Conservation (phyloP, 2,113 vertebrate species). For the Anolis carolinensis region DNA sequence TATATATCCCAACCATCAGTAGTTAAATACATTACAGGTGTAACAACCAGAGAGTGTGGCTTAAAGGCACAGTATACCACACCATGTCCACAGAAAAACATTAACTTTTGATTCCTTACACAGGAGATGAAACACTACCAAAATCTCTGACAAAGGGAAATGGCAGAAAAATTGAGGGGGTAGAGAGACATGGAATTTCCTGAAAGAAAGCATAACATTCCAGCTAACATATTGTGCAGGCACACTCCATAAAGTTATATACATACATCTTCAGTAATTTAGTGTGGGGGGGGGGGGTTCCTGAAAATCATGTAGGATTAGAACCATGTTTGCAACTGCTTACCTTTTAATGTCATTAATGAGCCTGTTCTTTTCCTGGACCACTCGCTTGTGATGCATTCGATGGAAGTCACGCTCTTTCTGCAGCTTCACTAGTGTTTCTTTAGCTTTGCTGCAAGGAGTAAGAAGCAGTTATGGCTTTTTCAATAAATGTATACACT, state of each 20-base stretch:
- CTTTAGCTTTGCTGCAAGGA: slow-evolving; percentile 72
- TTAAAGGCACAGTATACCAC: too few species aligned
- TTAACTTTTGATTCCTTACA: too few species aligned
- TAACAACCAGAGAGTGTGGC: too few species aligned
- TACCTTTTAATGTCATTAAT: slow-evolving; percentile 83
- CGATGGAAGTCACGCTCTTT: slow-evolving; percentile 85
- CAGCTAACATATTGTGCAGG: neutral
- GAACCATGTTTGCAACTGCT: neutral
- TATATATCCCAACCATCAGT: too few species aligned
- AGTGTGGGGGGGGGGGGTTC: too few species aligned
- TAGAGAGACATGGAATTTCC: neutral
- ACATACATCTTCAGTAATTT: neutral
- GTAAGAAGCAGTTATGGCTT: slow-evolving; percentile 14
- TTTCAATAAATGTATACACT: neutral
- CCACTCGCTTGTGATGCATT: slow-evolving; percentile 82
- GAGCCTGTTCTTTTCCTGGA: slow-evolving; percentile 87
- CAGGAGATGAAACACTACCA: too few species aligned
- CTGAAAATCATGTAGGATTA: neutral
- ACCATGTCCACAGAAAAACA: too few species aligned
- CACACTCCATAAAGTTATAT: neutral
- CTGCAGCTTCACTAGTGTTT: slow-evolving; percentile 78
- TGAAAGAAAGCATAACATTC: neutral
- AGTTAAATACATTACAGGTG: too few species aligned
- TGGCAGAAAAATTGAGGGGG: too few species aligned
- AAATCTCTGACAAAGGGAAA: too few species aligned